Base-by-base conservation (phyloP, 2,797 vertebrate genomes). In the Sebastes itinus region DNA sequence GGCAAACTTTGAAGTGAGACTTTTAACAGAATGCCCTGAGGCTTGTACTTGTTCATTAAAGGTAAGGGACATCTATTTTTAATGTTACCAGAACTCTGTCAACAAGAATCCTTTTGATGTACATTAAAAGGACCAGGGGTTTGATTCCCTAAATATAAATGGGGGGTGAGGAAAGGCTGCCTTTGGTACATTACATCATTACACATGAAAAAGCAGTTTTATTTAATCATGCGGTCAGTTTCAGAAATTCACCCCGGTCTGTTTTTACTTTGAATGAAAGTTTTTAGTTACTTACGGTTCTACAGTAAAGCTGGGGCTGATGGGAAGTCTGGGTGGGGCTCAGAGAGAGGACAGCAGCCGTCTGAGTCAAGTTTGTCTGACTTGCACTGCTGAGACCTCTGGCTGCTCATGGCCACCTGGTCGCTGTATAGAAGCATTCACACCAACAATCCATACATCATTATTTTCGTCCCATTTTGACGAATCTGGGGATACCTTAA, bases 41-140 rank as follows among this genome's bases (percentile, higher is more conserved):
- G 93, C 87, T 65, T 56, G 27, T 60, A 56, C 83, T 81, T 87
- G 82, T 87, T 93, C 88, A 89, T 92, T 93, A 90, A 92, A 90
- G 88, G 84, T 94, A 81, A 72, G 77, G 82, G 76, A 79, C 87
- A 90, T 94, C 70, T 89, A 92, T 94, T 90, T 93, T 92, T 92
- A 88, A 94, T 91, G 76, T 72, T 80, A 90, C 71, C 81, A 87
- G 68, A 79, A 61, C 70, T 83, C 82, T 77, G 80, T 91, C 89
- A 91, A 91, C 80, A 92, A 60, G 20, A 80, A 76, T n/a, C 61
- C 56, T 61, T 93, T 89, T 94, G 88, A 93, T 94, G 76, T 68
- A 65, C 63, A 68, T 86, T 80, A 81, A 77, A 77, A 86, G 61
- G 61, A 27, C 22, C 67, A 84, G 61, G 23, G 38, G 74, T 72